Conservation (phyloP, 2,113 vertebrate species). For the Semnornis frantzii region DNA sequence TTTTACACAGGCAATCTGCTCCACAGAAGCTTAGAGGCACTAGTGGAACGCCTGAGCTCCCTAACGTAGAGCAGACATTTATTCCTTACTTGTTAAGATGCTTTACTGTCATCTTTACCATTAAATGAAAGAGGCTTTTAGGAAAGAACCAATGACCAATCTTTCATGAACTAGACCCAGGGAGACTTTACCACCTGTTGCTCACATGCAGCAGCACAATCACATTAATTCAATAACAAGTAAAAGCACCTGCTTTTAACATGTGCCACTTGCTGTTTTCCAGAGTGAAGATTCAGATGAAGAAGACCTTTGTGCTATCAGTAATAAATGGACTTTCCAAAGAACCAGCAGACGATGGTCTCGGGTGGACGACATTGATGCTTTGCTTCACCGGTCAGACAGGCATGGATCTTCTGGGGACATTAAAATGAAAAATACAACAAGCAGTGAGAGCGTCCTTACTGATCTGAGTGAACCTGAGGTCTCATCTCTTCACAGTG, state of each 20-base stretch:
- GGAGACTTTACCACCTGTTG: neutral
- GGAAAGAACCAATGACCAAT: neutral
- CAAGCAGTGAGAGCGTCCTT: conserved; percentile 93
- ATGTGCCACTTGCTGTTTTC: conserved; percentile 15
- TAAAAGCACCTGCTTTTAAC: neutral
- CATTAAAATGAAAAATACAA: conserved; percentile 84
- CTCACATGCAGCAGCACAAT: neutral
- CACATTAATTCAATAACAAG: neutral
- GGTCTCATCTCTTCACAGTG: conserved; percentile 91
- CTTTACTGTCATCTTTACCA: neutral
- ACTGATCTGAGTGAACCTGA: conserved; percentile 94
- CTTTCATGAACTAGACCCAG: neutral
- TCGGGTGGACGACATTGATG: conserved; percentile 84
- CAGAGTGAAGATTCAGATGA: conserved; percentile 97
- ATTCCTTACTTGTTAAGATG: neutral
- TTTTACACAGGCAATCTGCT: neutral
- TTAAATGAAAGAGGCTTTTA: neutral
- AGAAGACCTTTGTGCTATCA: conserved; percentile 93
- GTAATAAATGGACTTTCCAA: conserved; percentile 97
- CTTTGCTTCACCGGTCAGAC: conserved; percentile 77
- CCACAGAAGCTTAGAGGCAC: neutral
- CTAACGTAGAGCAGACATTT: neutral
- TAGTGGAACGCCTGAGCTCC: neutral
- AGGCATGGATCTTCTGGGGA: conserved; percentile 75
- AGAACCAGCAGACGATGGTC: conserved; percentile 95